Percentiles rank a stretch among this genome's conserved stretches.
Evolutionary conservation across 2,113 vertebrate genomes (phyloP).

Genomic region (Chunga burmeisteri): DNA sequence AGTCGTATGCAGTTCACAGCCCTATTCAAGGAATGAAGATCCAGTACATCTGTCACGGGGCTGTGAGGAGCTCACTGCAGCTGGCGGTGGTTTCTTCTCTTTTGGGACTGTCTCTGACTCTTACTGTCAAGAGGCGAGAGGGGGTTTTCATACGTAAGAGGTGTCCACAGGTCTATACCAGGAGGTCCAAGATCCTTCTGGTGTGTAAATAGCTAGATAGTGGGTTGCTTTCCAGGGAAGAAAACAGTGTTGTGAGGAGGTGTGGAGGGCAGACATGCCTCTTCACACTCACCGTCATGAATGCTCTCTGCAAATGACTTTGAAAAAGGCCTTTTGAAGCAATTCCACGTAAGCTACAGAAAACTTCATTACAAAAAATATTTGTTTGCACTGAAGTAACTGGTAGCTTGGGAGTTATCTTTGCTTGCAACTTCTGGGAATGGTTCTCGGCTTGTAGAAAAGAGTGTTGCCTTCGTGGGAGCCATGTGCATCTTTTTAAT

Average conservation of each 20-base stretch:
- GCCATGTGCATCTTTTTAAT: too few species aligned
- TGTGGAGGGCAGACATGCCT: neutral
- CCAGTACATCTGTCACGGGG: neutral
- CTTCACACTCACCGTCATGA: neutral
- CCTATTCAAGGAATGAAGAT: fast-evolving
- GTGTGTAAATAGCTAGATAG: neutral
- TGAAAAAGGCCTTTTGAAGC: neutral
- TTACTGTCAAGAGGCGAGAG: neutral
- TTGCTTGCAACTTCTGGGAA: neutral
- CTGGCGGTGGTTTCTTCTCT: neutral
- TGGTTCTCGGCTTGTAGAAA: neutral
- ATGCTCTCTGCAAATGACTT: neutral
- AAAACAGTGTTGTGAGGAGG: fast-evolving
- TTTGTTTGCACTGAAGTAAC: neutral
- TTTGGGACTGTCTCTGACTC: neutral
- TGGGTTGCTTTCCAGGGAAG: neutral
- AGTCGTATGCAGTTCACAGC: fast-evolving
- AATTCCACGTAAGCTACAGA: neutral
- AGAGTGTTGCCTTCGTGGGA: neutral
- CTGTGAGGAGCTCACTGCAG: neutral
- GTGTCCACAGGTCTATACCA: fast-evolving
- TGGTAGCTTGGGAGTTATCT: neutral
- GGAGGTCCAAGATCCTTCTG: neutral
- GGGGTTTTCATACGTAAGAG: neutral
- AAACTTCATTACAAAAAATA: neutral